phyloP scores from a whole-genome alignment of 2,888 invertebrate genomes.

The Coleophora flavipennella region DNA sequence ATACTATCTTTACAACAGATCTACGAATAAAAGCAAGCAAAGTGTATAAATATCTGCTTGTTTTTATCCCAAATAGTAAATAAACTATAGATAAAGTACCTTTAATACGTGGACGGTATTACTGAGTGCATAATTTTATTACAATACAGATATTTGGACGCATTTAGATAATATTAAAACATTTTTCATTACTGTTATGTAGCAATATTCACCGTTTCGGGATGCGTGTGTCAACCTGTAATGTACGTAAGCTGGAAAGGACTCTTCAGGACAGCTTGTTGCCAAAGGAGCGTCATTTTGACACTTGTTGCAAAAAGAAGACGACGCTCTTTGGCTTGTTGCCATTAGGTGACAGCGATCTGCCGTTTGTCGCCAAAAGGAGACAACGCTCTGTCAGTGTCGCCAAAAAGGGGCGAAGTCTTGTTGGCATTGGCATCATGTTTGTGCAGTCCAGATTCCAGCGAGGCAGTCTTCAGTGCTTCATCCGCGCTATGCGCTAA shows the following conservation, averaged over 20 bases:
- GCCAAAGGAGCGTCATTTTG: too few relatives aligned
- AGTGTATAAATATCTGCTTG: conserved; percentile 33
- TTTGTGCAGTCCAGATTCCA: conserved; percentile 21
- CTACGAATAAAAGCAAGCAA: conserved; percentile 43
- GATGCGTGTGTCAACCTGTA: conserved; percentile 27
- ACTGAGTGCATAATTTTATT: too few relatives aligned
- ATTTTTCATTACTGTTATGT: conserved; percentile 6
- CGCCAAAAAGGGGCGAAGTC: conserved; percentile 2
- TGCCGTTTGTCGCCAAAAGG: background rate
- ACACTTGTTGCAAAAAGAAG: too few relatives aligned
- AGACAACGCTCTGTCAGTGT: background rate
- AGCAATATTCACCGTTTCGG: conserved; percentile 18
- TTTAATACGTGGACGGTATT: too few relatives aligned
- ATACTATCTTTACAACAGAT: conserved; percentile 1
- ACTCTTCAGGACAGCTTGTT: too few relatives aligned
- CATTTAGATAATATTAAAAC: conserved; percentile 1
- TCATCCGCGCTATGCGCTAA: conserved; percentile 47
- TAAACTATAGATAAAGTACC: too few relatives aligned
- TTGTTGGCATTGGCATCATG: too few relatives aligned
- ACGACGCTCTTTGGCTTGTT: too few relatives aligned
- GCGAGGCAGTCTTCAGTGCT: conserved; percentile 44
- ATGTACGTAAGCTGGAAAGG: conserved; percentile 23
- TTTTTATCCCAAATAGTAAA: conserved; percentile 27
- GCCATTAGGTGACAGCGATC: too few relatives aligned
- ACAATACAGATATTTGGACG: too few relatives aligned